Evolutionary conservation across 2,888 invertebrate genomes (phyloP), one percentile per base, ranked within the genome.

Genomic region (Marasmarcha lunaedactyla): DNA sequence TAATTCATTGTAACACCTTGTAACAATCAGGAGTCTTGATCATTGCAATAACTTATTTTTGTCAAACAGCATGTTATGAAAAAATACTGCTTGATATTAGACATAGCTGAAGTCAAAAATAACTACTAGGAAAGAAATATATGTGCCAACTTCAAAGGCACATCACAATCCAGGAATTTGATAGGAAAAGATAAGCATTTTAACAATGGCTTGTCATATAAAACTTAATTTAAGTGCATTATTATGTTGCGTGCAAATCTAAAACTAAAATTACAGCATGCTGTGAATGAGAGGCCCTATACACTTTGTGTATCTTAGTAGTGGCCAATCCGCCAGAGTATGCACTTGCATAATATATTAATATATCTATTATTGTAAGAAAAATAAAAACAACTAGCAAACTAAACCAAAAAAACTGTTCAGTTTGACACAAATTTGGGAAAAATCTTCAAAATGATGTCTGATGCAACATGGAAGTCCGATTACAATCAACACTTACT

Each of bases 141-240:
- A n/a, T 20, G 20, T 7, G 7, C 20, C 20, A 11, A 30, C 10
- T 30, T 4, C 30, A 30, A 30, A 30, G 30, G 10, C 30, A n/a
- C 30, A 11, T 30, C 30, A 30, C 30, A 9, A 30, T n/a, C n/a
- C 30, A 30, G 11, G 6, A 30, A 30, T 10, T 30, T n/a, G 30
- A 20, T 5, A 20, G 20, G 20, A 20, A 20, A 20, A 20, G 20
- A 13, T 12, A 14, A 40, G 36, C n/a, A 35, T 36, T 15, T 53
- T 56, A 64, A 61, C 57, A 71, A 68, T 57, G 57, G 57, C 52
- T 61, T 59, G 61, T 64, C 63, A 63, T 62, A 62, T 50, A 62
- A 64, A 67, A 65, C 65, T 66, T 67, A 73, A 65, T 69, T 63
- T 30, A 30, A 69, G 62, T 66, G 64, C 63, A 55, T 59, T 55